Conservation (phyloP, 2,888 invertebrate genomes). For the Heteromyza rotundicornis region DNA sequence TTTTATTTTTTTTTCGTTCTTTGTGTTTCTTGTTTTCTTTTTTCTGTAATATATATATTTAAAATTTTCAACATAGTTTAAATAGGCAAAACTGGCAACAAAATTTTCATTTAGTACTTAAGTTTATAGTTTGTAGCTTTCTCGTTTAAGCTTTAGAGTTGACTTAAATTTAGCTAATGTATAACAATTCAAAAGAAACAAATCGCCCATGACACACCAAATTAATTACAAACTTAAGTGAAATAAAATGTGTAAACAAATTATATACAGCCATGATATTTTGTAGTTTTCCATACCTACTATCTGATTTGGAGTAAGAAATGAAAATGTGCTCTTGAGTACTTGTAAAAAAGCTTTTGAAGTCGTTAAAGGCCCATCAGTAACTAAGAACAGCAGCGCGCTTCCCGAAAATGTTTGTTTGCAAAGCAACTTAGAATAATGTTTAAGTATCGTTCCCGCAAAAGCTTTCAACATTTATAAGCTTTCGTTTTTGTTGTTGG, state of each 20-base stretch:
- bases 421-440: not conserved
- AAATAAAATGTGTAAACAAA: too few relatives aligned
- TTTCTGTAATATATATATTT: slow-evolving; percentile 36
- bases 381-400: not conserved
- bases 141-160: slow-evolving; percentile 13
- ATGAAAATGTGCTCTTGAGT: not conserved
- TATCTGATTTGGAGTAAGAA: not conserved
- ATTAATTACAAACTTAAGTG: too few relatives aligned
- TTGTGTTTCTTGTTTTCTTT: slow-evolving; percentile 29
- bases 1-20: slow-evolving; percentile 21
- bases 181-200: slow-evolving; percentile 15
- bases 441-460: too few relatives aligned
- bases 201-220: too few relatives aligned
- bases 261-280: slow-evolving; percentile 1
- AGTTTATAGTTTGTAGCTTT: slow-evolving; percentile 44
- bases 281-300: too few relatives aligned
- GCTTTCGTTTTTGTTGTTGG: too few relatives aligned
- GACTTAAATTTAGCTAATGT: slow-evolving; percentile 32
- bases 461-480: too few relatives aligned
- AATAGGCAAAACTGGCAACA: slow-evolving; percentile 63
- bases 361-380: not conserved
- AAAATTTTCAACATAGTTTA: slow-evolving; percentile 60
- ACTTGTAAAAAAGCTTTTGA: slow-evolving; percentile 14
- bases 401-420: too few relatives aligned
- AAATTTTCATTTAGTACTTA: slow-evolving; percentile 57